phyloP scores from a whole-genome alignment of 2,888 invertebrate genomes.

The Raillietiella orientalis region DNA sequence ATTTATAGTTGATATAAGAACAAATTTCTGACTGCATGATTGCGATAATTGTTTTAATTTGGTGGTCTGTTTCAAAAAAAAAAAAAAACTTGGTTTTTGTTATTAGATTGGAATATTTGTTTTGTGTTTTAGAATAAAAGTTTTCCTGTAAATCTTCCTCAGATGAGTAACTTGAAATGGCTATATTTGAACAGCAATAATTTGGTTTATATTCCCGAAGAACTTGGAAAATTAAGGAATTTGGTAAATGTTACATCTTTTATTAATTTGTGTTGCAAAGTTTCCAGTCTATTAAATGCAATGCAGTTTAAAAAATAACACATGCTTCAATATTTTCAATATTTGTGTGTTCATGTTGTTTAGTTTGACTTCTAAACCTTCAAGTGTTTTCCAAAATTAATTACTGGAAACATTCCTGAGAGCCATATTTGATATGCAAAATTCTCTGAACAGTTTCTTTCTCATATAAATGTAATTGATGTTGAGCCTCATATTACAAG shows the following conservation, averaged over 20 bases:
- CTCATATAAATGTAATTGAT: no score
- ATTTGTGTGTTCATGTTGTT: constrained; percentile 1
- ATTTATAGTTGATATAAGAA: constrained; percentile 3
- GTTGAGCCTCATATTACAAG: no score
- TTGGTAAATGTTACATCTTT: constrained; percentile 20
- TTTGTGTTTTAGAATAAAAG: constrained; percentile 2
- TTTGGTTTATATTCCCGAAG: constrained; percentile 57
- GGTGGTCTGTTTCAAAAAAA: constrained; percentile 6
- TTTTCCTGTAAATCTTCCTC: constrained; percentile 18
- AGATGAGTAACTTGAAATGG: constrained; percentile 96
- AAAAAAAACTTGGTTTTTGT: constrained; percentile 3
- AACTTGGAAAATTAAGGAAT: constrained; percentile 74
- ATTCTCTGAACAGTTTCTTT: no score
- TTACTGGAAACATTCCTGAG: no score
- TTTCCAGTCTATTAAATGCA: not conserved
- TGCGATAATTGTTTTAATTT: constrained; percentile 3
- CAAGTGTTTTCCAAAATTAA: not conserved
- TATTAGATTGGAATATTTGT: constrained; percentile 4
- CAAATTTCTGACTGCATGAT: constrained; percentile 2
- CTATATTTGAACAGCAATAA: constrained; percentile 68
- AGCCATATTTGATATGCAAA: no score
- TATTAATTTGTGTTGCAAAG: not conserved
- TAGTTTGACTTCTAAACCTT: not conserved
- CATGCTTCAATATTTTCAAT: not conserved
- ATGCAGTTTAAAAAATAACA: not conserved